Evolutionary conservation across 1,140 invertebrate genomes (phyloP).

Genomic region (Drosophila ananassae): DNA sequence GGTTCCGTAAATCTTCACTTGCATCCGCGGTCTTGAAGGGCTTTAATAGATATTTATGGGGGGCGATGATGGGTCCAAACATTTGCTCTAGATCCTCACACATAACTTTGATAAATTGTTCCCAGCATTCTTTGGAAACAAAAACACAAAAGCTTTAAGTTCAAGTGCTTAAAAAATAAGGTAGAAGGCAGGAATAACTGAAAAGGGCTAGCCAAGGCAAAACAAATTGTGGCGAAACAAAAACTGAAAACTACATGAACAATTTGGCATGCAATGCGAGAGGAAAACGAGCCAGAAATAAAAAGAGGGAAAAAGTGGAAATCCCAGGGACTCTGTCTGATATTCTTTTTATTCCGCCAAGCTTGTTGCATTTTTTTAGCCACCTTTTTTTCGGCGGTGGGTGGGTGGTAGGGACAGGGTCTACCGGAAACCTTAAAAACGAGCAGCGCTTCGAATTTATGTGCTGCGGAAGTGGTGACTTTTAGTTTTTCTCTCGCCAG

Average conservation of each 20-base stretch:
- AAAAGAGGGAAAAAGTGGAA: constrained; percentile 21
- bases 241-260: constrained; percentile 63
- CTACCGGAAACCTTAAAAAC: constrained; percentile 63
- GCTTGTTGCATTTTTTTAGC: constrained; percentile 40
- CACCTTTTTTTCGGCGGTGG: constrained; percentile 18
- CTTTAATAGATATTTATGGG: constrained; percentile 77
- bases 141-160: constrained; percentile 52
- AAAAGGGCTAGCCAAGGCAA: constrained; percentile 39
- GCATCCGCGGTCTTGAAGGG: constrained; percentile 56
- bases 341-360: constrained; percentile 39
- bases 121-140: constrained; percentile 29
- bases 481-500: constrained; percentile 72
- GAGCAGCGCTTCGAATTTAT: constrained; percentile 70
- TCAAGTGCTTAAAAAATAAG: constrained; percentile 47
- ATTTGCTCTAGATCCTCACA: constrained; percentile 38
- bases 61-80: constrained; percentile 33
- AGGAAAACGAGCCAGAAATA: constrained; percentile 31
- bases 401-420: background rate
- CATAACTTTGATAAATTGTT: constrained; percentile 75
- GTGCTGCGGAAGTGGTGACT: constrained; percentile 74
- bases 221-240: constrained; percentile 66
- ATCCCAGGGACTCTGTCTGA: constrained; percentile 23
- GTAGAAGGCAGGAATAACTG: background rate
- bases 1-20: constrained; percentile 76
- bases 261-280: constrained; percentile 59